Percentiles rank a stretch among this genome's conserved stretches.
Conservation (phyloP, 2,888 invertebrate genomes). For the Rotaria sp. region DNA sequence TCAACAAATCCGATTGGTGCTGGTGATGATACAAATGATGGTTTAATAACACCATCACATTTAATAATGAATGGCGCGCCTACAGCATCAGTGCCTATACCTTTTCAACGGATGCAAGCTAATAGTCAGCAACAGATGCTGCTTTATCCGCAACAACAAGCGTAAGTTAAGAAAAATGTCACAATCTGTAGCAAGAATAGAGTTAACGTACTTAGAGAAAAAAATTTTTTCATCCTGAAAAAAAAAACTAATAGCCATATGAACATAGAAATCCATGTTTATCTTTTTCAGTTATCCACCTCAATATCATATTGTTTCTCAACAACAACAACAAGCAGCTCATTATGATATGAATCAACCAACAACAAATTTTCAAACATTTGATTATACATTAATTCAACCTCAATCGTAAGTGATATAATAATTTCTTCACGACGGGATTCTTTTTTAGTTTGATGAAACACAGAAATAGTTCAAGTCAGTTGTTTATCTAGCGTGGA, state of each 20-base stretch:
- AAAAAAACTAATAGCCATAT: too few species aligned
- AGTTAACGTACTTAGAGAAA: too few species aligned
- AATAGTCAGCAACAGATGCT: background rate
- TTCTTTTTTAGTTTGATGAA: too few species aligned
- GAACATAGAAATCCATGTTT: too few species aligned
- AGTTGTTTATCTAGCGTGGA: too few species aligned
- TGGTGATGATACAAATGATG: background rate
- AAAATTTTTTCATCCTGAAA: too few species aligned
- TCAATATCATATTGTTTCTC: background rate
- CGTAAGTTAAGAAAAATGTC: background rate
- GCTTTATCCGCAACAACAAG: background rate
- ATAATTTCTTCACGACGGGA: too few species aligned
- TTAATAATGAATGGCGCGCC: background rate
- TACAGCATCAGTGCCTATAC: background rate
- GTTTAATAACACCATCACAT: background rate
- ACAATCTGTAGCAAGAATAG: too few species aligned
- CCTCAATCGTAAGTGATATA: background rate
- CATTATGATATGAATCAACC: background rate
- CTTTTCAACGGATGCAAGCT: background rate
- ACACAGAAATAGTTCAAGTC: too few species aligned
- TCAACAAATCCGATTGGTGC: background rate
- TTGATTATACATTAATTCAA: conserved; percentile 23
- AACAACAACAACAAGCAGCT: background rate
- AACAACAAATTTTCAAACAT: background rate
- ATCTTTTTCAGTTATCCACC: background rate